Percentiles rank a stretch among this genome's conserved stretches.
Conservation (phyloP, 1,140 invertebrate genomes). For the Euschistus heros region DNA sequence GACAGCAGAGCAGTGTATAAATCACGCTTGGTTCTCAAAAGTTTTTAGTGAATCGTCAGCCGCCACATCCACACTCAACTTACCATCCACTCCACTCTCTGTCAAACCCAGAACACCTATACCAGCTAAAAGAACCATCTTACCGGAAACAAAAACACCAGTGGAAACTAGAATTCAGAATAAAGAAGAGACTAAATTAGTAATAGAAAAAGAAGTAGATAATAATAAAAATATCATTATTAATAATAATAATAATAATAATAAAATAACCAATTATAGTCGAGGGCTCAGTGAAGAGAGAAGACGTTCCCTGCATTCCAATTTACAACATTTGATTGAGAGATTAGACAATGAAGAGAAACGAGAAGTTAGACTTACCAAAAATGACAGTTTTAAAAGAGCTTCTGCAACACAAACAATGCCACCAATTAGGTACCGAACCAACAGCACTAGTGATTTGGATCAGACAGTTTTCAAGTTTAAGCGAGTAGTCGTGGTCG, state of each 20-base stretch:
- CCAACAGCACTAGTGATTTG: conserved; percentile 13
- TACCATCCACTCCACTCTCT: background rate
- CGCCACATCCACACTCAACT: background rate
- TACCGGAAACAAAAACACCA: background rate
- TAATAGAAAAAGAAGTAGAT: background rate
- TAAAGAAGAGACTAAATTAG: background rate
- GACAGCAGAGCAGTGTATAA: conserved; percentile 48
- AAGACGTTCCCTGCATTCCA: conserved; percentile 35
- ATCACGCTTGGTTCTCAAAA: conserved; percentile 47
- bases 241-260: conserved; percentile 20
- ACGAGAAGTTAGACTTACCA: conserved; percentile 28
- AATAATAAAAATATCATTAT: conserved; percentile 4
- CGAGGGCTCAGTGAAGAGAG: conserved; percentile 38
- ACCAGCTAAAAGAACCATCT: background rate
- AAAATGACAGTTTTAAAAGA: conserved; percentile 33
- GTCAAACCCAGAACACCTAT: background rate
- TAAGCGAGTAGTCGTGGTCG: conserved; percentile 41
- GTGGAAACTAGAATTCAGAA: background rate
- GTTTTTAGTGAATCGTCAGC: conserved; percentile 20
- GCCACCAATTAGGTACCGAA: conserved; percentile 35
- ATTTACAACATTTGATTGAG: conserved; percentile 14
- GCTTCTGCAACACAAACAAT: conserved; percentile 40
- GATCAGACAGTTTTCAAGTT: conserved; percentile 38
- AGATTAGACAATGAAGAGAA: conserved; percentile 11
- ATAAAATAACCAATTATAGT: background rate